Base-by-base conservation (phyloP, 2,797 vertebrate genomes). In the Esox lucius region DNA sequence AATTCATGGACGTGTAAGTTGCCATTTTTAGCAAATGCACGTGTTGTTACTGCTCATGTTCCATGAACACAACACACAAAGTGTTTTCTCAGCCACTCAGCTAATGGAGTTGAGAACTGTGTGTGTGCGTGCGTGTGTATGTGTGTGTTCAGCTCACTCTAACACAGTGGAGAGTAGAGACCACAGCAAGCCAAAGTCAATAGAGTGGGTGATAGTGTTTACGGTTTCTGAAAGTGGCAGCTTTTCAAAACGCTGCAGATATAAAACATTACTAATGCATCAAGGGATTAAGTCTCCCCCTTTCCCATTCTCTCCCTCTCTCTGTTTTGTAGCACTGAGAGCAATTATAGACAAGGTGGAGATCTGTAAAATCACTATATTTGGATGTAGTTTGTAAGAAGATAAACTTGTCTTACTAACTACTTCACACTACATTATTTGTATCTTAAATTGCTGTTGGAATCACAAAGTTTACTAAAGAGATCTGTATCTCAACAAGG, bases 141-240 rank as follows among this genome's bases (percentile, higher is more conserved):
- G 39, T 42, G 39, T 42, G 39, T 42, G 9, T 42, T 6, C 42
- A 42, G 39, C 9, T 1, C 42, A 12, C 42, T 11, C 42, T 13
- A 46, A 46, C 77, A 78, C 68, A 77, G 75, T 80, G 73, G 70
- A n/a, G 77, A 84, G 70, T 48, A 51, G 33, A 64, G 39, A 71
- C 28, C 71, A 42, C 4, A 19, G 70, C 69, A 46, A 70, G 89
- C 89, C 87, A 87, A 88, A 75, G 86, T 46, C 82, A 90, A 90
- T 81, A 88, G 51, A 74, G 71, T 75, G 61, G 39, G 48, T 42
- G 46, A 73, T 66, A 72, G 70, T 28, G 78, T 82, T 78, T 82
- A 77, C 72, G 70, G 17, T 80, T 84, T 70, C 74, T 67, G 77
- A 75, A 84, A 76, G 75, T 86, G 68, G 81, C 74, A 78, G 74